These are phyloP conservation scores for Gastrophryne carolinensis DNA, from an alignment of 2,797 vertebrate genomes.

Conservation along the genomic window DNA sequence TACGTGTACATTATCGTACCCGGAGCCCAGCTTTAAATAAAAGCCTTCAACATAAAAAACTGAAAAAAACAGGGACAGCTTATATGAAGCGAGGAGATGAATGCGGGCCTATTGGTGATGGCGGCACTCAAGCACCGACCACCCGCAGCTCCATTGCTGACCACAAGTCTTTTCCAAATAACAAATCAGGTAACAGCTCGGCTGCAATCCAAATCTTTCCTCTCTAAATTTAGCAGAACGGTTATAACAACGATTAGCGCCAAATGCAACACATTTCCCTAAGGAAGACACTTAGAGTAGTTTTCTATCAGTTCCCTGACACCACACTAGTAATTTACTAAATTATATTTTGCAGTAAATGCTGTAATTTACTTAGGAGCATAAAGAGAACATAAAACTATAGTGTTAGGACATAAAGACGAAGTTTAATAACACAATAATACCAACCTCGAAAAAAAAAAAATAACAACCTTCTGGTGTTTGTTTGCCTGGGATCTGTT, in stretches of 20 bases:
- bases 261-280: constrained; percentile 21
- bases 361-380: constrained; percentile 38
- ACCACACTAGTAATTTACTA: constrained; percentile 38
- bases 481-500: too few relatives aligned
- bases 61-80: too few relatives aligned
- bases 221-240: constrained; percentile 23
- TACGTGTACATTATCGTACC: too few relatives aligned
- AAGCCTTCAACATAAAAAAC: too few relatives aligned
- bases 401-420: constrained; percentile 24
- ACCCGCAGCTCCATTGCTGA: not conserved
- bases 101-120: not conserved
- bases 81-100: too few relatives aligned
- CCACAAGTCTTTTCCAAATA: not conserved
- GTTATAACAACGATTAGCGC: constrained; percentile 31
- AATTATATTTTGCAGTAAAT: constrained; percentile 42
- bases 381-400: constrained; percentile 40
- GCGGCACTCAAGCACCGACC: not conserved
- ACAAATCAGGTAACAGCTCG: constrained; percentile 20
- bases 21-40: too few relatives aligned
- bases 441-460: not conserved
- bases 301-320: constrained; percentile 34
- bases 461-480: not conserved
- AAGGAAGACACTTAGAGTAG: constrained; percentile 22
- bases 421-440: constrained; percentile 41
- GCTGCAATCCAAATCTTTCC: constrained; percentile 24